Evolutionary conservation across 1,140 invertebrate species (phyloP).

Genomic region (Drosophila ercepeae): DNA sequence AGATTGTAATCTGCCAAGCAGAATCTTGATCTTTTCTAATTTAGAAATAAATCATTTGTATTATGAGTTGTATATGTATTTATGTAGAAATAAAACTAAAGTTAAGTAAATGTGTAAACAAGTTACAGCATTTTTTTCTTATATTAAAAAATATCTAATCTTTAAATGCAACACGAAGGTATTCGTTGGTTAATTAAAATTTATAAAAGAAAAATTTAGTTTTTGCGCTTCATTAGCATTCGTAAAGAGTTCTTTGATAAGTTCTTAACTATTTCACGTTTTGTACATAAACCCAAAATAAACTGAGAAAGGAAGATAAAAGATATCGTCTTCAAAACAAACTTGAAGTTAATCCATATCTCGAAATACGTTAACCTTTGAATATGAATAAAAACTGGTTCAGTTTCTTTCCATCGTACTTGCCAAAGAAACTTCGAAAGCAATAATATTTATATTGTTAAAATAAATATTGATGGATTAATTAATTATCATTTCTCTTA

Average conservation of each 20-base stretch:
- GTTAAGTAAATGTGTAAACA: constrained; percentile 13
- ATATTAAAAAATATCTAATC: background rate
- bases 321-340: background rate
- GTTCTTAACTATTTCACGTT: too few relatives aligned
- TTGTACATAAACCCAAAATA: background rate
- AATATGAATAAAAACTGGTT: too few relatives aligned
- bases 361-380: background rate
- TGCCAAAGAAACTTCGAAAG: too few relatives aligned
- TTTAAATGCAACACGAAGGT: background rate
- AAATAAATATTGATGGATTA: background rate
- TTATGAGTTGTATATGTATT: constrained; percentile 40
- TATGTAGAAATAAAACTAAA: constrained; percentile 43
- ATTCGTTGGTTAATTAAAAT: background rate
- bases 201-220: background rate
- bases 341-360: background rate
- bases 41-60: background rate
- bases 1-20: constrained; percentile 27
- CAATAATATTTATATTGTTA: background rate
- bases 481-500: background rate
- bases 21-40: constrained; percentile 12
- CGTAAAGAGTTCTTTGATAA: too few relatives aligned
- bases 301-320: background rate
- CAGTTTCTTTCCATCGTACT: too few relatives aligned
- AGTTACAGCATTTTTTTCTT: background rate
- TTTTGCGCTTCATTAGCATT: too few relatives aligned